Conservation (phyloP, 2,797 vertebrate species). For the Decapterus maruadsi region DNA sequence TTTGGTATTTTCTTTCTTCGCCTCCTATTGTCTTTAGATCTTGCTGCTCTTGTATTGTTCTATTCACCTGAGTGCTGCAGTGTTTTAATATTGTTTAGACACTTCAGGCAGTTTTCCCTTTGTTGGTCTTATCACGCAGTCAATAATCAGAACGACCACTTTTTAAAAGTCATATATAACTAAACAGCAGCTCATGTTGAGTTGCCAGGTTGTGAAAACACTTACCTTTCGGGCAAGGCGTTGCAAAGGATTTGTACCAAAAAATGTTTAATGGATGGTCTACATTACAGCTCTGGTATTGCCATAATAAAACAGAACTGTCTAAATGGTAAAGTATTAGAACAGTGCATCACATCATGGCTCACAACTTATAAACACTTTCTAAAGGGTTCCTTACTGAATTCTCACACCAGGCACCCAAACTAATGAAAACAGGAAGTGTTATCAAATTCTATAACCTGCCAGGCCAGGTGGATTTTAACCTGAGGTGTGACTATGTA, state of each 20-base stretch:
- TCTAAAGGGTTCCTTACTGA: too few relatives aligned
- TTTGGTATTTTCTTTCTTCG: background rate
- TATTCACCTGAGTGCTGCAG: background rate
- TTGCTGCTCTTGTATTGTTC: background rate
- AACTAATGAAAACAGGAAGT: background rate
- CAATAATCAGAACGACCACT: background rate
- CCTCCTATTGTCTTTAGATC: background rate
- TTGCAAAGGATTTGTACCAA: background rate
- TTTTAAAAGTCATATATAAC: background rate
- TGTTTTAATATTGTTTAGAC: background rate
- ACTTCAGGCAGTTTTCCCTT: background rate
- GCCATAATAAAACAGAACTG: background rate
- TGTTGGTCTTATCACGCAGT: background rate
- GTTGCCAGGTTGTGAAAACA: background rate
- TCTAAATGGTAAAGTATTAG: background rate
- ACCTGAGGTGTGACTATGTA: too few relatives aligned
- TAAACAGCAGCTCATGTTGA: background rate
- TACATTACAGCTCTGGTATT: background rate
- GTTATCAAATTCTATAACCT: background rate
- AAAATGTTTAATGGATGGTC: background rate
- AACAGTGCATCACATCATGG: background rate
- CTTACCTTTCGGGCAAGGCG: background rate
- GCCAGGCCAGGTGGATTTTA: background rate
- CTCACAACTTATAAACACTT: background rate
- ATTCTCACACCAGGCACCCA: background rate